These are phyloP conservation scores for Oophaga pumilio DNA, from an alignment of 2,113 vertebrate species.

Conservation along the genomic window DNA sequence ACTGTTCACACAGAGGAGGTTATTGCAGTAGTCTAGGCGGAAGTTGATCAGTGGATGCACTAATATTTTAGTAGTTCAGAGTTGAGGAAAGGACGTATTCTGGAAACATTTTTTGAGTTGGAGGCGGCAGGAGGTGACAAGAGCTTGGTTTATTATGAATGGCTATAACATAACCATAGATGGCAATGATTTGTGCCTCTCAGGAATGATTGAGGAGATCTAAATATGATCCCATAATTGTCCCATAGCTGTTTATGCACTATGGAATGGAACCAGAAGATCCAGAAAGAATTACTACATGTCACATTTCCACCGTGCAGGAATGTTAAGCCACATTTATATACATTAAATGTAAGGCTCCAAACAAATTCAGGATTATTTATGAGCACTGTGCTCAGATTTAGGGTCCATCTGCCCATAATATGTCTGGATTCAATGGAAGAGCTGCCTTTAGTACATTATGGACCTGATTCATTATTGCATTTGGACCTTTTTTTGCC, in stretches of 20 bases:
- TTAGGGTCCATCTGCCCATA: neutral
- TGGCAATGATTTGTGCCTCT: neutral
- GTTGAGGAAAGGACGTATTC: no score
- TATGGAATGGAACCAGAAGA: neutral
- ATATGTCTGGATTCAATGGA: neutral
- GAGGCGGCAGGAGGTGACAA: no score
- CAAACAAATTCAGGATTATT: neutral
- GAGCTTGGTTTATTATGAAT: neutral
- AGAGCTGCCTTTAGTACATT: neutral
- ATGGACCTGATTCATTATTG: no score
- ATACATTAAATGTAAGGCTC: neutral
- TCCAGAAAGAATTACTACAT: neutral
- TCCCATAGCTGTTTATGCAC: neutral
- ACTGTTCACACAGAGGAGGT: no score
- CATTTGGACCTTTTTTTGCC: no score
- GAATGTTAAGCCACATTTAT: neutral
- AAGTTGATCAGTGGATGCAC: no score
- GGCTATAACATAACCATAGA: neutral
- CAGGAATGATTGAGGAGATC: neutral
- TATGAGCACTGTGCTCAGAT: neutral
- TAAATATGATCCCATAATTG: neutral
- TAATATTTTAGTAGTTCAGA: no score
- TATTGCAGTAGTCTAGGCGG: no score
- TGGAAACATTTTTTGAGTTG: no score
- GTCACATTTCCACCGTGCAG: neutral